These are phyloP conservation scores for Gnathonemus echidnorhynchus DNA, from an alignment of 2,113 vertebrate genomes.

Conservation along the genomic window DNA sequence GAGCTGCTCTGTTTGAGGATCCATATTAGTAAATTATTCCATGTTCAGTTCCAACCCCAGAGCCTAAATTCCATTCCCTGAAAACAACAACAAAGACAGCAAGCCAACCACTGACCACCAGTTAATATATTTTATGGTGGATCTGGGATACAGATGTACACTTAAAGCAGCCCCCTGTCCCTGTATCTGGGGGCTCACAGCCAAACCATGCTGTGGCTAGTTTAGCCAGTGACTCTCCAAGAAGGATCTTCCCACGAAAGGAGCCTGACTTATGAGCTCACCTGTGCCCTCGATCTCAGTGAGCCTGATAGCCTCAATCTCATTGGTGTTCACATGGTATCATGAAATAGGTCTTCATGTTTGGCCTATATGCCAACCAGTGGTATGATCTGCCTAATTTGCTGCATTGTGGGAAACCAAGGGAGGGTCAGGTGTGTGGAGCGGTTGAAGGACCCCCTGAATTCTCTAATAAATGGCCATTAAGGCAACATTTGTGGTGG, in stretches of 20 bases:
- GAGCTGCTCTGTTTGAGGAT: neutral
- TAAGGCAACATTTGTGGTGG: conserved; percentile 49
- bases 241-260: neutral
- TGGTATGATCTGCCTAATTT: conserved; percentile 24
- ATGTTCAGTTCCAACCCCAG: neutral
- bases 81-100: neutral
- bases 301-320: neutral
- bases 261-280: neutral
- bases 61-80: neutral
- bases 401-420: conserved; percentile 30
- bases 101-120: neutral
- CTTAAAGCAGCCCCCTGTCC: neutral
- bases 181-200: neutral
- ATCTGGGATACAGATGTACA: conserved; percentile 3
- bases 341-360: neutral
- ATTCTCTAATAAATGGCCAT: conserved; percentile 55
- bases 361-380: neutral
- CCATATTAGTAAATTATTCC: neutral
- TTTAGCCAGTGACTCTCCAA: neutral
- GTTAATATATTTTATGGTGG: neutral
- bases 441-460: conserved; percentile 45
- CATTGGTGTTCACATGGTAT: neutral
- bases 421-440: conserved; percentile 9
- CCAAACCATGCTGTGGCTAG: neutral
- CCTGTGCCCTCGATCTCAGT: neutral